These are phyloP conservation scores for Aselliscus stoliczkanus DNA, from an alignment of 2,797 vertebrate species.

Conservation along the genomic window DNA sequence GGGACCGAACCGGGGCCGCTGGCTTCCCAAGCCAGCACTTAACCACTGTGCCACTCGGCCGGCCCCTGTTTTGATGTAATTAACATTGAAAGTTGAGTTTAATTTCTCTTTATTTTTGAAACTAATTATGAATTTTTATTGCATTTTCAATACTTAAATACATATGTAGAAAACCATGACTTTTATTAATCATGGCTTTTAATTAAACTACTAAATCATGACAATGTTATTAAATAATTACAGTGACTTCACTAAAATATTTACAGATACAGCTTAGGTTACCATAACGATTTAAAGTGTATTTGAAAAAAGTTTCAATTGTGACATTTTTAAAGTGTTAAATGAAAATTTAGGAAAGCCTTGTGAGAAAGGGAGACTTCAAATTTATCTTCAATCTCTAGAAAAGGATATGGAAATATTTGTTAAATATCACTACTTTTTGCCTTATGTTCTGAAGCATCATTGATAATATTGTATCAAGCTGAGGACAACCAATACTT, in stretches of 20 bases:
- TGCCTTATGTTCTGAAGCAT: not conserved
- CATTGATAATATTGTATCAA: slow-evolving; percentile 35
- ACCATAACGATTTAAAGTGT: not conserved
- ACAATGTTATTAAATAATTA: not conserved
- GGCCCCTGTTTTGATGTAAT: too few species aligned
- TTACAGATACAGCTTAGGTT: not conserved
- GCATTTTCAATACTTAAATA: not conserved
- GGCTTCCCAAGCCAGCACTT: too few species aligned
- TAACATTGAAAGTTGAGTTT: not conserved
- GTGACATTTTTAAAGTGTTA: not conserved
- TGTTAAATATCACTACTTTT: not conserved
- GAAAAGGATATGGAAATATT: not conserved
- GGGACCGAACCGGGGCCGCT: too few species aligned
- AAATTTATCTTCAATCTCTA: not conserved
- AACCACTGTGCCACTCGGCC: too few species aligned
- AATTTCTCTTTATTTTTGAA: not conserved
- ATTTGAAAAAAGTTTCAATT: not conserved
- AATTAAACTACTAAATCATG: too few species aligned
- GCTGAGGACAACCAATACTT: not conserved
- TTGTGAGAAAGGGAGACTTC: not conserved
- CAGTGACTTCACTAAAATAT: not conserved
- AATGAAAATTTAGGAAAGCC: slow-evolving; percentile 22
- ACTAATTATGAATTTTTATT: not conserved
- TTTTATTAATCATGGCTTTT: too few species aligned
- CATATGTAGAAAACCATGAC: not conserved